These are phyloP conservation scores for Craterocephalus amniculus DNA, from an alignment of 2,797 vertebrate species.

Conservation along the genomic window DNA sequence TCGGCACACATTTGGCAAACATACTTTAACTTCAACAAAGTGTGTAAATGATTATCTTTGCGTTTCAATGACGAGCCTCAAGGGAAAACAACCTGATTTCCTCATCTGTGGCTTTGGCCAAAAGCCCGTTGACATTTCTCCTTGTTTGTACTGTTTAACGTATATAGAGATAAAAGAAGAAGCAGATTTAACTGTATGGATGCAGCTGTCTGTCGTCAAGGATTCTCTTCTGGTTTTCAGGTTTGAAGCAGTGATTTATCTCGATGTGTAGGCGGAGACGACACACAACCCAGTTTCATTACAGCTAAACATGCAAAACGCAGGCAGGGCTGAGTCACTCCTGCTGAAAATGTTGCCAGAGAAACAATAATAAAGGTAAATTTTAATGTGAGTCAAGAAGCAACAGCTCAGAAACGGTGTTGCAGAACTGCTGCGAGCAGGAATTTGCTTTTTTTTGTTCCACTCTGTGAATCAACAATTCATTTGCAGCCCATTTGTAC, in stretches of 20 bases:
- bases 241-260: constrained; percentile 30
- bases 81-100: background rate
- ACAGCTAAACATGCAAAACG: constrained; percentile 29
- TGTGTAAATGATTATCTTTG: background rate
- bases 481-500: constrained; percentile 69
- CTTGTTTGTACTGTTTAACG: background rate
- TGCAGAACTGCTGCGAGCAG: constrained; percentile 43
- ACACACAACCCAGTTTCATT: constrained; percentile 19
- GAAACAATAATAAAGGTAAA: background rate
- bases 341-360: background rate
- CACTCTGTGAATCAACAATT: constrained; percentile 67
- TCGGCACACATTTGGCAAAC: background rate
- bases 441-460: constrained; percentile 40
- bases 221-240: too few species aligned
- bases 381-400: constrained; percentile 9
- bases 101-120: background rate
- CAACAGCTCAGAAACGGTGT: constrained; percentile 7
- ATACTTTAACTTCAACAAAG: background rate
- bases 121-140: background rate
- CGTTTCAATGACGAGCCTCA: background rate
- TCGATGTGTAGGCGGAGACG: constrained; percentile 18
- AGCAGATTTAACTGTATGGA: background rate
- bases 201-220: background rate
- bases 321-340: constrained; percentile 4
- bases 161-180: background rate